phyloP scores from a whole-genome alignment of 2,888 invertebrate species.

The Cyclophora punctaria region DNA sequence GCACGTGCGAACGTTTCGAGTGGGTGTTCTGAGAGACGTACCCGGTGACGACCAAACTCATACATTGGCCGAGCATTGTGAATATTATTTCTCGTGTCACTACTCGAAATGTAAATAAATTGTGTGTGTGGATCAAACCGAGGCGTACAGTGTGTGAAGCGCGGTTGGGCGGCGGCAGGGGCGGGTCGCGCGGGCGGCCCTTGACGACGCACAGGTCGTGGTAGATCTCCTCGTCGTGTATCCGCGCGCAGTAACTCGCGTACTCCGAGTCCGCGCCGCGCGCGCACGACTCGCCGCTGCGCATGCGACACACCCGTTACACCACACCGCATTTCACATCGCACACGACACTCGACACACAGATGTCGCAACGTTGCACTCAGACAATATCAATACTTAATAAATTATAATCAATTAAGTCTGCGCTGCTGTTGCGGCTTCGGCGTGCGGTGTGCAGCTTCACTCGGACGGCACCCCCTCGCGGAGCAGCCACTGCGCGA shows the following conservation, averaged over 20 bases:
- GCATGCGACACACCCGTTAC: constrained; percentile 22
- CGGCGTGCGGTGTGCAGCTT: no score
- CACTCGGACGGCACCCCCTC: no score
- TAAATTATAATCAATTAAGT: no score
- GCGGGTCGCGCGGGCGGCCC: constrained; percentile 68
- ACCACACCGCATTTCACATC: constrained; percentile 2
- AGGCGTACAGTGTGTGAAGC: constrained; percentile 70
- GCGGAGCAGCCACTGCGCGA: no score
- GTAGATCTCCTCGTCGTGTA: constrained; percentile 93
- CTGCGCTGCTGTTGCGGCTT: no score
- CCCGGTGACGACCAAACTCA: background rate
- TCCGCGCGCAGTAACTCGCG: constrained; percentile 80
- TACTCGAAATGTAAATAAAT: constrained; percentile 25
- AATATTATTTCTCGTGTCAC: constrained; percentile 21
- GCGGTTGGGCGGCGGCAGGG: constrained; percentile 60
- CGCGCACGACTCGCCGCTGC: constrained; percentile 47
- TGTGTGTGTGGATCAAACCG: constrained; percentile 19
- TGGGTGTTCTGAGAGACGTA: background rate
- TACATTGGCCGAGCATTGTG: background rate
- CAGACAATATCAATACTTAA: no score
- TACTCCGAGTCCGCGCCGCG: constrained; percentile 75
- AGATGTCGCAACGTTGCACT: background rate
- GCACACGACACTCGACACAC: background rate
- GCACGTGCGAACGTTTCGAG: background rate
- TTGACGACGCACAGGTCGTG: constrained; percentile 92